Evolutionary conservation across 2,797 vertebrate genomes (phyloP).

Genomic region (Podarcis lilfordi): DNA sequence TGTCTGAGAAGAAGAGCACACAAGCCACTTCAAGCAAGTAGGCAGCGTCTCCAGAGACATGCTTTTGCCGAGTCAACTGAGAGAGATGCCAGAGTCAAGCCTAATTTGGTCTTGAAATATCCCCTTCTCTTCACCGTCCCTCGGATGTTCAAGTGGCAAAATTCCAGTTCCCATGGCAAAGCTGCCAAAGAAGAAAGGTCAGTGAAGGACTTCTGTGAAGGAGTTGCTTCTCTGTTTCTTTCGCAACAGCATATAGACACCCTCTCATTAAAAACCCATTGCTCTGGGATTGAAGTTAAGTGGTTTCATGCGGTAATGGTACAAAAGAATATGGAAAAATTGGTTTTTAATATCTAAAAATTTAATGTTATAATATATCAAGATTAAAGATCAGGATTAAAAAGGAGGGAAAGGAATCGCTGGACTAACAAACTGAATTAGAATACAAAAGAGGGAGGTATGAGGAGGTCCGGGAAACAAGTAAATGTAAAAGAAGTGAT

Average conservation of each 20-base stretch:
- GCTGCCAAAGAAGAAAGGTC: constrained; percentile 8
- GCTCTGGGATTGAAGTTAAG: no score
- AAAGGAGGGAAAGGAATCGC: no score
- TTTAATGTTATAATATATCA: no score
- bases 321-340: no score
- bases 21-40: neutral
- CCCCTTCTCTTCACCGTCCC: neutral
- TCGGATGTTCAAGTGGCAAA: neutral
- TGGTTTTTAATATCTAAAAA: no score
- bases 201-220: neutral
- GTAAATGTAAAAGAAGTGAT: no score
- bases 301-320: no score
- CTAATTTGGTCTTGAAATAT: constrained; percentile 17
- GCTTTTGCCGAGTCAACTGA: neutral
- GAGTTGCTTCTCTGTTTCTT: neutral
- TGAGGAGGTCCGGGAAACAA: no score
- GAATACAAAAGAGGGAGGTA: no score
- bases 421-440: no score
- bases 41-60: neutral
- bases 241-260: neutral
- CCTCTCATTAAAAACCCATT: neutral
- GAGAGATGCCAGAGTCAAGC: neutral
- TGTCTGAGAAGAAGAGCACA: neutral
- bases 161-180: neutral
- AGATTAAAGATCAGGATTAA: no score